Conservation (phyloP, 2,888 invertebrate species). For the Mimachlamys varia region DNA sequence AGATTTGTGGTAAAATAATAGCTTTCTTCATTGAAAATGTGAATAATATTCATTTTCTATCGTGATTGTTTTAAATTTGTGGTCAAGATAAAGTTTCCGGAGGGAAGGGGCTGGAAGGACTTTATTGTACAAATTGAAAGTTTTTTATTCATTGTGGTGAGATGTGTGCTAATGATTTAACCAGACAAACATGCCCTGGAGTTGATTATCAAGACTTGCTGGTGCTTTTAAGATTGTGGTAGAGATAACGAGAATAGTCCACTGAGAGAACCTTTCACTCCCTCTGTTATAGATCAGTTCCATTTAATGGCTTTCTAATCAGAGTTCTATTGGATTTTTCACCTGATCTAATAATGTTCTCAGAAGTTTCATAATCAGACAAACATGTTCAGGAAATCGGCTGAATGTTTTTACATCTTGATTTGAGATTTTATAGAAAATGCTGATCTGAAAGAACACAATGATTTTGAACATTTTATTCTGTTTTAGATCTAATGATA, state of each 20-base stretch:
- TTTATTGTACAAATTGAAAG: background rate
- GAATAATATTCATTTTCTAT: background rate
- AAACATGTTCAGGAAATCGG: background rate
- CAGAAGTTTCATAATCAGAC: background rate
- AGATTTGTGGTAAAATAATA: background rate
- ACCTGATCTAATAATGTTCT: background rate
- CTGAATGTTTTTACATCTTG: background rate
- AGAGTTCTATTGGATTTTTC: background rate
- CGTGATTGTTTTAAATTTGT: background rate
- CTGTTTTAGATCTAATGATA: background rate
- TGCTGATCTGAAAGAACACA: background rate
- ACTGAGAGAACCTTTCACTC: background rate
- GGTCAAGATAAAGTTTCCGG: background rate
- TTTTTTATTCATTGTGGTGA: background rate
- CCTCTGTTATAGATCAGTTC: background rate
- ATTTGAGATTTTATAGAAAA: background rate
- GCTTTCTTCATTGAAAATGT: background rate
- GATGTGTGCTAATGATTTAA: background rate
- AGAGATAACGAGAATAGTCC: background rate
- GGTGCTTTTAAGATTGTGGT: constrained; percentile 34
- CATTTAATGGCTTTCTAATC: background rate
- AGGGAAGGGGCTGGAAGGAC: background rate
- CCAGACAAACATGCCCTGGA: background rate
- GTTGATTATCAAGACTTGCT: background rate
- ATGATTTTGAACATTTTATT: background rate